A percentile compares a stretch with the other conserved stretches of the same genome.
Evolutionary conservation across 2,888 invertebrate species (phyloP).

Genomic region (Ommatoiulus sabulosus): DNA sequence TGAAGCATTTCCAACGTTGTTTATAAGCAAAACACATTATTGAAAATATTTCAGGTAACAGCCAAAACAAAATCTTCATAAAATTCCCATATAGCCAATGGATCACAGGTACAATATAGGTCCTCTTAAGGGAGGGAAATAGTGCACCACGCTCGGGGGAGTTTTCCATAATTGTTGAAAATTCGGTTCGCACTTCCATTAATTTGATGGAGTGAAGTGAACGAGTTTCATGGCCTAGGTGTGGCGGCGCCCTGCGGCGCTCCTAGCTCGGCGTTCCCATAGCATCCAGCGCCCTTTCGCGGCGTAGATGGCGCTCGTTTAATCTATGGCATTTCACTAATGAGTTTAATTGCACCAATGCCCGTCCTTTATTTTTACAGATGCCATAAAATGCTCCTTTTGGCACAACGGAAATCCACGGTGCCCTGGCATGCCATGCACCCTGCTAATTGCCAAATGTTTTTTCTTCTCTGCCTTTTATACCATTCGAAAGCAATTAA

Average conservation of each 20-base stretch:
- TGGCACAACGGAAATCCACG: neutral
- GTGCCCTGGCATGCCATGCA: neutral
- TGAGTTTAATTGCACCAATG: neutral
- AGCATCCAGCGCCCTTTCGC: neutral
- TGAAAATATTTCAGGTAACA: no score
- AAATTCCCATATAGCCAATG: no score
- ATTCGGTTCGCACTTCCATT: neutral
- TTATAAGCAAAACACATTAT: no score
- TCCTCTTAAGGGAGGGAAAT: no score
- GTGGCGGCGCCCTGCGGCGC: slow-evolving; percentile 1
- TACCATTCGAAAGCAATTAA: neutral
- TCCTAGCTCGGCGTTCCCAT: neutral
- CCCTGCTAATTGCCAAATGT: neutral
- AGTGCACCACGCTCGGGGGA: no score
- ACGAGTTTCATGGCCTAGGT: neutral
- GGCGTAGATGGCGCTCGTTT: slow-evolving; percentile 1
- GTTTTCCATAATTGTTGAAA: neutral
- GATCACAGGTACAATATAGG: no score
- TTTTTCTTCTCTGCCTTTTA: no score
- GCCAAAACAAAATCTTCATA: no score
- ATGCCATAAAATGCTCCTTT: neutral
- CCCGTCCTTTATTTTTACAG: neutral
- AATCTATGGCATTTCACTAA: neutral
- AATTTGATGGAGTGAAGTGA: neutral
- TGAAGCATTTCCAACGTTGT: no score